Base-by-base conservation (phyloP, 2,113 vertebrate species). In the Mixornis gularis region DNA sequence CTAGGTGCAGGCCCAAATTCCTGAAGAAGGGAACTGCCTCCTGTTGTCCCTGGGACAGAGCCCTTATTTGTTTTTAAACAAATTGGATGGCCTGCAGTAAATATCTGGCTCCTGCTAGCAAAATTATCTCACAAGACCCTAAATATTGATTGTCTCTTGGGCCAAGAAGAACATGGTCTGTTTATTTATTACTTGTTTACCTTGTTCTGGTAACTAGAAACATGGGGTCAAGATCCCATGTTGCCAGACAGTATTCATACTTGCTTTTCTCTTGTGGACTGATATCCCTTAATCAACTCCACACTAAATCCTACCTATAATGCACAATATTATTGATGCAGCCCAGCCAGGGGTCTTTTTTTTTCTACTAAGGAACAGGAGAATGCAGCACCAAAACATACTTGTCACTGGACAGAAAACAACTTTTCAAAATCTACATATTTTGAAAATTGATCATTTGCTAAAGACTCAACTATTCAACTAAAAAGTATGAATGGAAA, bases 171-270 rank as follows among this genome's bases (percentile, higher is more conserved):
- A 66, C 25, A 34, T 1, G 3, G 90, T 74, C 59, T 76, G 16
- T 65, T 87, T 89, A 62, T 82, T 92, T 92, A 90, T 94, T 62
- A 85, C 29, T 81, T 91, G 49, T 92, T 93, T 87, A 77, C 53
- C 68, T 87, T 91, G 63, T 66, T 92, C 74, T 92, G 81, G 63
- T 85, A 85, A 92, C 81, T 43, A 87, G 34, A 92, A 94, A 88
- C 52, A 51, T 3, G 59, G 56, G 71, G 40, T 85, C 40, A 70
- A 74, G 48, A 77, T 77, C n/a, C 8, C 46, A 53, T 29, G 36
- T 26, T 56, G 55, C 38, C 76, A 85, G 59, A 69, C 18, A 49
- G 9, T 30, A 64, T 62, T 79, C 41, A 79, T 18, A 69, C 21
- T 38, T 62, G 34, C 32, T 80, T 88, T 88, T 85, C 46, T 73